Percentiles rank a stretch among this genome's conserved stretches.
Conservation (phyloP, 2,797 vertebrate species). For the Eleutherodactylus coqui region DNA sequence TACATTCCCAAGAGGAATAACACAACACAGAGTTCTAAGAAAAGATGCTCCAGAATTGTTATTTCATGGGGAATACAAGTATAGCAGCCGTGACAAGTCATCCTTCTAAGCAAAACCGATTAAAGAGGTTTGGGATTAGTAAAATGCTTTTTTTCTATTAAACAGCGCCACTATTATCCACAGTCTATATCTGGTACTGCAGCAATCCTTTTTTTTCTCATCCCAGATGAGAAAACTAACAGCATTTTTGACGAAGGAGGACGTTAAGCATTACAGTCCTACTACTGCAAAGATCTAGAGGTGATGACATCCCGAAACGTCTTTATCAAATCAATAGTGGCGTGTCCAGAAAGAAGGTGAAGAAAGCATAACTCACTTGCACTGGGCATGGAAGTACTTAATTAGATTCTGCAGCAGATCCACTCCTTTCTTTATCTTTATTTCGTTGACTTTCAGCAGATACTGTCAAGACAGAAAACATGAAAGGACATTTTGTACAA, state of each 20-base stretch:
- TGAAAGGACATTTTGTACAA: background rate
- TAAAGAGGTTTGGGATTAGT: no score
- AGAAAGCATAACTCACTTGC: conserved; percentile 88
- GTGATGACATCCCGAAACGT: background rate
- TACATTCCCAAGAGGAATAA: no score
- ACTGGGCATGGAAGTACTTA: conserved; percentile 98
- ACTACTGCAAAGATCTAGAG: no score
- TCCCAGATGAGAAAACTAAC: background rate
- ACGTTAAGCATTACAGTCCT: background rate
- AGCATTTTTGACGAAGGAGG: background rate
- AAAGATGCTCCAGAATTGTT: no score
- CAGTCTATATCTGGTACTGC: background rate
- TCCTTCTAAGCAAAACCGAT: no score
- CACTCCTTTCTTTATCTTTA: conserved; percentile 99
- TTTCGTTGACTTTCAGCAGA: conserved; percentile 98
- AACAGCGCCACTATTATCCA: background rate
- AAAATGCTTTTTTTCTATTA: background rate
- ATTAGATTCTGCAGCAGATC: conserved; percentile 98
- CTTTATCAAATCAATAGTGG: background rate
- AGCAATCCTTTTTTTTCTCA: background rate
- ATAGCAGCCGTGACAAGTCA: no score
- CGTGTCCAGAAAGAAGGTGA: background rate
- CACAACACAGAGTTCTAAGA: no score
- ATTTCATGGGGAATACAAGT: no score
- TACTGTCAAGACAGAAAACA: conserved; percentile 80